A percentile compares a stretch with the other conserved stretches of the same genome.
phyloP scores from a whole-genome alignment of 2,797 vertebrate species.

The Rhinella marina region DNA sequence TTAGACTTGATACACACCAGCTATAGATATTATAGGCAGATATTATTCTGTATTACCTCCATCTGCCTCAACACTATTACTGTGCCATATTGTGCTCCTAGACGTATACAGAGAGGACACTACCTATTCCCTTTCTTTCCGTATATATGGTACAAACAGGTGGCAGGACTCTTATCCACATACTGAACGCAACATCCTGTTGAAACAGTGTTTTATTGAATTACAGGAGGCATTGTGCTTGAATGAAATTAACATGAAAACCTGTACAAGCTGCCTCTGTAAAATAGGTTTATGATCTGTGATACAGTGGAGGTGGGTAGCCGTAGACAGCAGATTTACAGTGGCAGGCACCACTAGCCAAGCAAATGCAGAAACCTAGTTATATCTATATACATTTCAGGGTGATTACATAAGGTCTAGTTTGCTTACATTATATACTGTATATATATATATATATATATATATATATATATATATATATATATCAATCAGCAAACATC shows the following conservation, averaged over 20 bases:
- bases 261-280: conserved; percentile 15
- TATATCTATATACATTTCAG: not conserved
- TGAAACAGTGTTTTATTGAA: conserved; percentile 14
- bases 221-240: conserved; percentile 14
- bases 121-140: not conserved
- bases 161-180: not conserved
- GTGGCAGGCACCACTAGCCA: not conserved
- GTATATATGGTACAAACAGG: not conserved
- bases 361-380: not conserved
- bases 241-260: conserved; percentile 13
- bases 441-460: not conserved
- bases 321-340: conserved; percentile 15
- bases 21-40: too few relatives aligned
- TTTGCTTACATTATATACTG: not conserved
- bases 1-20: not conserved
- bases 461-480: not conserved
- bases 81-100: not conserved
- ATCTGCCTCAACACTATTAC: not conserved
- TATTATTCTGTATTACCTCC: not conserved
- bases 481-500: not conserved
- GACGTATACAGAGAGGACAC: not conserved
- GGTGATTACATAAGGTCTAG: not conserved
- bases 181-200: not conserved
- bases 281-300: not conserved
- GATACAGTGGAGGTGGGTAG: not conserved